Percentiles rank a stretch among this genome's conserved stretches.
These are phyloP conservation scores for Campoletis sonorensis DNA, from an alignment of 1,140 invertebrate genomes.

Conservation along the genomic window DNA sequence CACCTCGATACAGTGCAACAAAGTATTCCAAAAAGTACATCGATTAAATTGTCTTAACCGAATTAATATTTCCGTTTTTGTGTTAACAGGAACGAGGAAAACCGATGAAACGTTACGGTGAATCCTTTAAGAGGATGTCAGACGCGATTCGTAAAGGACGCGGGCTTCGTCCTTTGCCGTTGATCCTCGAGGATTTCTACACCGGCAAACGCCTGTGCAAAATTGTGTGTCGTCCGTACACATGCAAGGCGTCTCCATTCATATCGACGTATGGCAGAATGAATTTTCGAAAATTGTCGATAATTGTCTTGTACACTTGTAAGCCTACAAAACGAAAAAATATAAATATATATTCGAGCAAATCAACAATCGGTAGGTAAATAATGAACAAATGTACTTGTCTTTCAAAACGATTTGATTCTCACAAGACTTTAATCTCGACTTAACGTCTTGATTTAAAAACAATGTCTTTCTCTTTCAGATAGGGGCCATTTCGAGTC, in stretches of 20 bases:
- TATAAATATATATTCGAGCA: slow-evolving; percentile 54
- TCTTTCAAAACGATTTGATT: no score
- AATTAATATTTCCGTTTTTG: not conserved
- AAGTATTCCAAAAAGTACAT: not conserved
- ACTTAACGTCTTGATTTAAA: not conserved
- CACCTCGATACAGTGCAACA: not conserved
- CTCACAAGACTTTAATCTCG: not conserved
- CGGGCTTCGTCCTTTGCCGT: slow-evolving; percentile 40
- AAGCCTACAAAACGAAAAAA: slow-evolving; percentile 56
- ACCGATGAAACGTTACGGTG: slow-evolving; percentile 50
- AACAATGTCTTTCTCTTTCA: slow-evolving; percentile 57
- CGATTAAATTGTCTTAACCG: slow-evolving; percentile 4
- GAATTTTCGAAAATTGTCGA: slow-evolving; percentile 25
- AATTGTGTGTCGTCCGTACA: slow-evolving; percentile 33
- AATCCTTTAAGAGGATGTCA: slow-evolving; percentile 45
- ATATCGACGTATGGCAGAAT: slow-evolving; percentile 18
- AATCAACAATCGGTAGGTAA: slow-evolving; percentile 68
- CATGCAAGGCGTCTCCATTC: slow-evolving; percentile 30
- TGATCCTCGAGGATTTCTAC: slow-evolving; percentile 33
- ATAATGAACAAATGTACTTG: not conserved
- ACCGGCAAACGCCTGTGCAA: slow-evolving; percentile 12
- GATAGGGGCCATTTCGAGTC: slow-evolving; percentile 74
- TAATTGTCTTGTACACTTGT: slow-evolving; percentile 62
- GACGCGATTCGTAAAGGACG: slow-evolving; percentile 38
- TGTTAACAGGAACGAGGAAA: slow-evolving; percentile 60